Evolutionary conservation across 2,113 vertebrate genomes (phyloP).

Genomic region (Rissa tridactyla): DNA sequence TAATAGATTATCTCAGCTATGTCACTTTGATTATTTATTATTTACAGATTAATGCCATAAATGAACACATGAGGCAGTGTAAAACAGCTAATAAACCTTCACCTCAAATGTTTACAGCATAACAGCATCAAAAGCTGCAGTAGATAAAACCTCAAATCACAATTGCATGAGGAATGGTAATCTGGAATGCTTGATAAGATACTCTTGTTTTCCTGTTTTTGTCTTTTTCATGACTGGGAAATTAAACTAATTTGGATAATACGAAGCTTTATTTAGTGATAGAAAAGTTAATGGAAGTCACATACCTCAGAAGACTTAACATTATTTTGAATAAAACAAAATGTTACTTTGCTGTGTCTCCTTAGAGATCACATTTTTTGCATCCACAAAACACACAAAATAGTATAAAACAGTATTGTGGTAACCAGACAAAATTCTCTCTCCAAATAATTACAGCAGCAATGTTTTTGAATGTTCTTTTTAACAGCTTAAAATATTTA

Average conservation of each 20-base stretch:
- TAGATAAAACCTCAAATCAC: background rate
- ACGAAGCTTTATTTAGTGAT: background rate
- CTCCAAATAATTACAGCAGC: background rate
- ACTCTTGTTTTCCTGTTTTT: background rate
- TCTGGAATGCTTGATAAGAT: background rate
- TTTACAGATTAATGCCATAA: background rate
- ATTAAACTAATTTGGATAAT: background rate
- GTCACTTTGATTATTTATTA: background rate
- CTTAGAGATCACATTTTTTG: background rate
- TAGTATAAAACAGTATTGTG: background rate
- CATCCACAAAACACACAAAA: background rate
- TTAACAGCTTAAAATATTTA: slow-evolving; percentile 41
- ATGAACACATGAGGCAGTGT: background rate
- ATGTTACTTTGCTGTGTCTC: background rate
- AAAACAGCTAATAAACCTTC: background rate
- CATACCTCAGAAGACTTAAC: background rate
- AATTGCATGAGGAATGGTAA: background rate
- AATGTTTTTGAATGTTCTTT: background rate
- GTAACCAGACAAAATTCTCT: background rate
- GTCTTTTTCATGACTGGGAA: background rate
- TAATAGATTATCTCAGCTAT: background rate
- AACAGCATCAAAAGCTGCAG: background rate
- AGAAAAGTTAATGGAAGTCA: background rate
- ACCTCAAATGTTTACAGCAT: background rate
- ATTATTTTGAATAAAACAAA: background rate